Conservation (phyloP, 2,797 vertebrate species). For the Liparis tanakae region DNA sequence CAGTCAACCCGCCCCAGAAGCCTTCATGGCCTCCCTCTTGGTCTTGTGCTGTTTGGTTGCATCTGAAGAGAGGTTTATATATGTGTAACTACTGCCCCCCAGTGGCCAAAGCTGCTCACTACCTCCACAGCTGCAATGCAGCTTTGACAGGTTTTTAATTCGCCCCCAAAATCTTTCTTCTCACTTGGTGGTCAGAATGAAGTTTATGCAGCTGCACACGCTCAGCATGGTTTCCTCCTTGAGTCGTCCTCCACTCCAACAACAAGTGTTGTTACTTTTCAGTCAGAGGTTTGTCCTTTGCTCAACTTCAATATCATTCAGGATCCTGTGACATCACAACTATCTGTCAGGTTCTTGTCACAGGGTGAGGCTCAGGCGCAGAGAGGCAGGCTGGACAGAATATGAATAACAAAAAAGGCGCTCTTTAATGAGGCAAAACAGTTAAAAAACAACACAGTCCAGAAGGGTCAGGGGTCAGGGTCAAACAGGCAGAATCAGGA, state of each 20-base stretch:
- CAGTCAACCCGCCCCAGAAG: conserved; percentile 17
- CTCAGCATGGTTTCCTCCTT: not conserved
- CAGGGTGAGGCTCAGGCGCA: too few relatives aligned
- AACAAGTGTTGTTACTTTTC: not conserved
- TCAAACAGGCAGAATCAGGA: too few relatives aligned
- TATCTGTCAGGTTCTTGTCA: too few relatives aligned
- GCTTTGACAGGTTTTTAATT: not conserved
- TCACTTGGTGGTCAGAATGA: too few relatives aligned
- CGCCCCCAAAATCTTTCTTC: not conserved
- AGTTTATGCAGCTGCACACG: not conserved
- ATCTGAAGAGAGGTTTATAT: not conserved
- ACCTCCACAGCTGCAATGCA: conserved; percentile 25
- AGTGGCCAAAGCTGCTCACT: conserved; percentile 40
- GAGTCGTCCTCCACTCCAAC: not conserved
- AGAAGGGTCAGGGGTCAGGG: too few relatives aligned
- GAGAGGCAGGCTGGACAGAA: too few relatives aligned
- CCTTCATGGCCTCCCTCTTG: conserved; percentile 33
- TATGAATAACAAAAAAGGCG: too few relatives aligned
- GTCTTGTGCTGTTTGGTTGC: conserved; percentile 24
- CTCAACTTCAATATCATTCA: too few relatives aligned
- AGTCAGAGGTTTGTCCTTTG: not conserved
- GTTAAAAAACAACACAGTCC: too few relatives aligned
- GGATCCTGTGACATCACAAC: too few relatives aligned
- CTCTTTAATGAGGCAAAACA: too few relatives aligned
- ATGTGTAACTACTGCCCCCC: conserved; percentile 75